Conservation (phyloP, 2,888 invertebrate species). For the Lingula anatina region DNA sequence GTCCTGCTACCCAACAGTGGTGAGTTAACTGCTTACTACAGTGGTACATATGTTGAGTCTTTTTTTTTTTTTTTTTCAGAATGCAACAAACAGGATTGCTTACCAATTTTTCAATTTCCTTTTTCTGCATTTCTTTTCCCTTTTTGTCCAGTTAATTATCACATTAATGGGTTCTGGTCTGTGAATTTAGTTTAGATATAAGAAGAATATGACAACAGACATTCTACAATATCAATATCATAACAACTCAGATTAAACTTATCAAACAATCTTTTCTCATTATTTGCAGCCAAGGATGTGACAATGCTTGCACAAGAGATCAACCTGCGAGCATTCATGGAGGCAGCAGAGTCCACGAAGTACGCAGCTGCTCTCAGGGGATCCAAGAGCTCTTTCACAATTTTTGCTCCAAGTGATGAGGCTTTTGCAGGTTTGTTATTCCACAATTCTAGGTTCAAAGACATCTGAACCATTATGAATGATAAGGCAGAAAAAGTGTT, state of each 20-base stretch:
- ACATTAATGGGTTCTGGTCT: too few relatives aligned
- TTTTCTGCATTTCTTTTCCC: background rate
- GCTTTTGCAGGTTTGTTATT: conserved; percentile 50
- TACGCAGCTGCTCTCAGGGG: conserved; percentile 51
- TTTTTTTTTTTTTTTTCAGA: background rate
- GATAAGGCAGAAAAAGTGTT: too few relatives aligned
- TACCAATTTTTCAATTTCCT: background rate
- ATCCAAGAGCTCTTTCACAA: conserved; percentile 51
- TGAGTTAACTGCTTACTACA: conserved; percentile 19
- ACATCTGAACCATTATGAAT: too few relatives aligned
- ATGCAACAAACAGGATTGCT: background rate
- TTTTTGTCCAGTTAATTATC: too few relatives aligned
- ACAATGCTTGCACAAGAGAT: conserved; percentile 49
- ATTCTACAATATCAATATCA: too few relatives aligned
- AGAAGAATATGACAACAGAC: too few relatives aligned
- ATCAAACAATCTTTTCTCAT: too few relatives aligned
- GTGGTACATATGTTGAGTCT: background rate
- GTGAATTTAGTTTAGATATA: too few relatives aligned
- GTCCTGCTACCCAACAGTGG: conserved; percentile 55
- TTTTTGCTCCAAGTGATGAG: conserved; percentile 56
- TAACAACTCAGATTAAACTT: too few relatives aligned
- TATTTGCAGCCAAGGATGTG: conserved; percentile 50
- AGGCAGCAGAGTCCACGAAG: conserved; percentile 52
- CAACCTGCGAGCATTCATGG: conserved; percentile 51
- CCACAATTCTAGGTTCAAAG: too few relatives aligned